Evolutionary conservation across 2,797 vertebrate genomes (phyloP).

Genomic region (Parambassis ranga): DNA sequence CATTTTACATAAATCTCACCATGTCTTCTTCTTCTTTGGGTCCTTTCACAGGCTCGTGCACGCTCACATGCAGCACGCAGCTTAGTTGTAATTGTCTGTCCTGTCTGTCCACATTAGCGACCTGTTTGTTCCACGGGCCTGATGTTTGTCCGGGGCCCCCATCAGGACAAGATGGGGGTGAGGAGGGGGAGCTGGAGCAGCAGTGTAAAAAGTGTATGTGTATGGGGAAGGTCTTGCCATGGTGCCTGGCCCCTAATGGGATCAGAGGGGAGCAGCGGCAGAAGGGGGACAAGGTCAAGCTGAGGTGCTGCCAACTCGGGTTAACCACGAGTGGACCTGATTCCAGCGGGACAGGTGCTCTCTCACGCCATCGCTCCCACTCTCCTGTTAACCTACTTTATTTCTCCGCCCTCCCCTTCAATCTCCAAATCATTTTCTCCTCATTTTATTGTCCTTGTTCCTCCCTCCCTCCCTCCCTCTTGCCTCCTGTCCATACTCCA

Average conservation of each 20-base stretch:
- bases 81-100: constrained; percentile 61
- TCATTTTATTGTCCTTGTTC: constrained; percentile 30
- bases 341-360: constrained; percentile 73
- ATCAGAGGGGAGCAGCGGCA: constrained; percentile 68
- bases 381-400: constrained; percentile 44
- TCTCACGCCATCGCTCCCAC: constrained; percentile 65
- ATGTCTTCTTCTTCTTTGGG: background rate
- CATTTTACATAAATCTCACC: background rate
- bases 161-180: constrained; percentile 33
- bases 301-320: constrained; percentile 78
- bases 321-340: constrained; percentile 65
- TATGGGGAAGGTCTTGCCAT: constrained; percentile 44
- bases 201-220: constrained; percentile 10
- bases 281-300: constrained; percentile 71
- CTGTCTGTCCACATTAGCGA: constrained; percentile 71
- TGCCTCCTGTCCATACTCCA: constrained; percentile 1
- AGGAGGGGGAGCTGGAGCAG: constrained; percentile 19
- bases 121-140: constrained; percentile 59
- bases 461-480: background rate
- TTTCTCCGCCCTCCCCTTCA: constrained; percentile 20
- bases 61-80: constrained; percentile 19
- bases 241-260: constrained; percentile 72
- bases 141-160: constrained; percentile 67
- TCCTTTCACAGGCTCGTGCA: background rate
- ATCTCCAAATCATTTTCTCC: constrained; percentile 25